Evolutionary conservation across 2,888 invertebrate genomes (phyloP).

Genomic region (Meiosimyza decipiens): DNA sequence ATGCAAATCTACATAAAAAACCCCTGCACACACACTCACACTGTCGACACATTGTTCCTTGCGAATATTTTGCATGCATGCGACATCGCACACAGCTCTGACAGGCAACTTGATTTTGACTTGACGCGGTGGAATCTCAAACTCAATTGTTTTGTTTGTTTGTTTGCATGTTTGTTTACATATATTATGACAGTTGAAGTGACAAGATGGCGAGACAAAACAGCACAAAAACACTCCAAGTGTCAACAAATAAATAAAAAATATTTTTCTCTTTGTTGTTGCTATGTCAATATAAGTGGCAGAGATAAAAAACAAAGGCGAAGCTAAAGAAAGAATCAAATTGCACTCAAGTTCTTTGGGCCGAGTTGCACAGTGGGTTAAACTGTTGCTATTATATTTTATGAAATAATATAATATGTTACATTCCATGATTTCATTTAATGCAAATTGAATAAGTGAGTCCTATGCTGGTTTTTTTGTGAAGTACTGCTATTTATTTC

Average conservation of each 20-base stretch:
- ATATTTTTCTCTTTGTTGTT: constrained; percentile 1
- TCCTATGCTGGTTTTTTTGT: too few species aligned
- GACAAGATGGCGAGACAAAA: constrained; percentile 40
- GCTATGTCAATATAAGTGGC: background rate
- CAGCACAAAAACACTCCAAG: constrained; percentile 11
- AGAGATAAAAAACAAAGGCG: constrained; percentile 12
- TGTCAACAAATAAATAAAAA: constrained; percentile 18
- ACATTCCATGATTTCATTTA: too few species aligned
- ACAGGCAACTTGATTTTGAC: background rate
- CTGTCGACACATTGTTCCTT: constrained; percentile 38
- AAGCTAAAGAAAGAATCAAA: constrained; percentile 20
- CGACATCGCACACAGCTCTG: constrained; percentile 25
- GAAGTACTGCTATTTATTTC: too few species aligned
- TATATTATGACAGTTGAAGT: constrained; percentile 42
- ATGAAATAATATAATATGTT: too few species aligned
- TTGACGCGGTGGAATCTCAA: background rate
- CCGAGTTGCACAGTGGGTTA: too few species aligned
- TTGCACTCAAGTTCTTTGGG: constrained; percentile 29
- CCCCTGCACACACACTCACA: constrained; percentile 45
- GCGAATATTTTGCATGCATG: constrained; percentile 44
- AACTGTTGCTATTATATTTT: too few species aligned
- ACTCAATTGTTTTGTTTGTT: constrained; percentile 19
- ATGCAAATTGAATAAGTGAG: too few species aligned
- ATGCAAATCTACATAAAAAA: constrained; percentile 61
- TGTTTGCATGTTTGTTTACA: constrained; percentile 33